Conservation (phyloP, 92 coral and sea anemone genomes). For the Umimayanthus chanpuru region DNA sequence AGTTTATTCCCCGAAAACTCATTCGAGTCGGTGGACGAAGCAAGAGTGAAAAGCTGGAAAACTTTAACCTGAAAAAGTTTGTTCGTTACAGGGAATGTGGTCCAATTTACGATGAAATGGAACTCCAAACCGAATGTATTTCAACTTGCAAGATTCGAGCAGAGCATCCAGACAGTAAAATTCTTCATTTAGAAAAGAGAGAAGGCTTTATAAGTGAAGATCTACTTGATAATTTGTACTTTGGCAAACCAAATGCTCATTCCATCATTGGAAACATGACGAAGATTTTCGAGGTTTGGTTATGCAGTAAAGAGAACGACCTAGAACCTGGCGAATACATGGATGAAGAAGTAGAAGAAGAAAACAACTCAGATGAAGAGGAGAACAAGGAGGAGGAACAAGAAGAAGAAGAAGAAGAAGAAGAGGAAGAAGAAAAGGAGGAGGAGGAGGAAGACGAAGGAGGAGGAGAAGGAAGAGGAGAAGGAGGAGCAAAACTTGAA, state of each 20-base stretch:
- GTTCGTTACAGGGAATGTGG: conserved; percentile 8
- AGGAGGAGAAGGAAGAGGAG: conserved; percentile 2
- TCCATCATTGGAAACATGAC: conserved; percentile 12
- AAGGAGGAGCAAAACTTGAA: background rate
- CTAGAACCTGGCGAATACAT: conserved; percentile 15
- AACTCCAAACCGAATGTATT: background rate
- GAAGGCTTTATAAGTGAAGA: conserved; percentile 18
- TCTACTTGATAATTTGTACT: conserved; percentile 35
- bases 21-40: conserved; percentile 49
- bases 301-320: conserved; percentile 9
- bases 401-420: conserved; percentile 51
- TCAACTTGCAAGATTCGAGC: conserved; percentile 3
- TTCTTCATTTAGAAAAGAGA: conserved; percentile 24
- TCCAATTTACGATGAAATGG: conserved; percentile 2
- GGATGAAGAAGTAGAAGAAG: conserved; percentile 50
- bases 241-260: conserved; percentile 2
- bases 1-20: conserved; percentile 34
- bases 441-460: background rate
- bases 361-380: conserved; percentile 68
- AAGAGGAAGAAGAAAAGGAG: background rate
- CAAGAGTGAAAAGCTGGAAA: conserved; percentile 35
- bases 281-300: conserved; percentile 27
- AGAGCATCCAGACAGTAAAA: background rate
- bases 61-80: conserved; percentile 24
- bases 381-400: conserved; percentile 57